Evolutionary conservation across 2,797 vertebrate genomes (phyloP).

Genomic region (Arnoldichthys spilopterus): DNA sequence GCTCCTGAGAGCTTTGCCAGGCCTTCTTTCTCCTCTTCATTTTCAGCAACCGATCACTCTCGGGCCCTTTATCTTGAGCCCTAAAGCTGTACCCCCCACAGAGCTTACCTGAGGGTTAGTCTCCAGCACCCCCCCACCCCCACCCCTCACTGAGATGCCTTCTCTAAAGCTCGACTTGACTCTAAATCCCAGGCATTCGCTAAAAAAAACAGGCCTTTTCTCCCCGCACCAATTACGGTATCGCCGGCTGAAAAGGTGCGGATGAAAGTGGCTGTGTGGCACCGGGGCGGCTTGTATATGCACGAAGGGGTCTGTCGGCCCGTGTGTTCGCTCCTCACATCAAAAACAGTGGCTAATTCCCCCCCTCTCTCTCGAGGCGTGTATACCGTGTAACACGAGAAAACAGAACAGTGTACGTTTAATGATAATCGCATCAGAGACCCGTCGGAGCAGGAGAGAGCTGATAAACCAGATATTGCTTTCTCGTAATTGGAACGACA

Average conservation of each 20-base stretch:
- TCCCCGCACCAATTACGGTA: constrained; percentile 47
- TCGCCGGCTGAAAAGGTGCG: constrained; percentile 58
- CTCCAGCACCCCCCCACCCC: constrained; percentile 7
- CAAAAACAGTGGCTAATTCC: constrained; percentile 37
- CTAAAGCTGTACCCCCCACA: constrained; percentile 13
- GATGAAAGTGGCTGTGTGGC: constrained; percentile 67
- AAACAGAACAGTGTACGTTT: constrained; percentile 66
- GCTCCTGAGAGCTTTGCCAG: constrained; percentile 18
- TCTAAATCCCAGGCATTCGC: constrained; percentile 29
- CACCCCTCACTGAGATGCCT: neutral
- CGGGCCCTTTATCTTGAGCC: neutral
- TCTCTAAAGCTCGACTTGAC: constrained; percentile 42
- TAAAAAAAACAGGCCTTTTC: constrained; percentile 39
- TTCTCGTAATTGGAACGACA: constrained; percentile 12
- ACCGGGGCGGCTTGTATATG: constrained; percentile 17
- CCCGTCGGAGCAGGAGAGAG: constrained; percentile 14
- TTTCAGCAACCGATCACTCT: constrained; percentile 19
- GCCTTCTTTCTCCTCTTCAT: neutral
- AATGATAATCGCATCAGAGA: constrained; percentile 58
- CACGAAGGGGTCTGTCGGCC: constrained; percentile 5
- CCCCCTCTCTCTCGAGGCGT: constrained; percentile 9
- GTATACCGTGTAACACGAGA: constrained; percentile 35
- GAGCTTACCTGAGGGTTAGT: constrained; percentile 37
- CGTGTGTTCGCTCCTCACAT: constrained; percentile 31
- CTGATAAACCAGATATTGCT: constrained; percentile 14